A percentile compares a stretch with the other conserved stretches of the same genome.
These are phyloP conservation scores for Tetranychus truncatus DNA, from an alignment of 2,888 invertebrate species.

Conservation along the genomic window DNA sequence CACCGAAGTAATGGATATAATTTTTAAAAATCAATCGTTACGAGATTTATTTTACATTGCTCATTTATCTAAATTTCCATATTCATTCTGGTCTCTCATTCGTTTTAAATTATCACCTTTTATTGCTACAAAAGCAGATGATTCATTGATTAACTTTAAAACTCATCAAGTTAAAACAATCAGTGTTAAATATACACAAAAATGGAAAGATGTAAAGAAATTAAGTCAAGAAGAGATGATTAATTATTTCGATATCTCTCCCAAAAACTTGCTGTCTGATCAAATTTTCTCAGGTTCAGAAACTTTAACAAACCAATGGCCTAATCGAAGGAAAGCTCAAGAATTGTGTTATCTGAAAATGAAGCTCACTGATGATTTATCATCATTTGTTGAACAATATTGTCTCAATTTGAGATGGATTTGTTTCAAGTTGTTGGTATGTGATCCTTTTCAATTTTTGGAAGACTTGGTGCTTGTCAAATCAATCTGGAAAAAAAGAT, in stretches of 20 bases:
- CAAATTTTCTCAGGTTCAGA: not conserved
- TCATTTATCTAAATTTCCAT: not conserved
- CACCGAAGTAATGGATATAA: conserved; percentile 43
- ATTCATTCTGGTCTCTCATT: not conserved
- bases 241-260: not conserved
- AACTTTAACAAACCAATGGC: conserved; percentile 10
- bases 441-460: conserved; percentile 10
- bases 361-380: conserved; percentile 37
- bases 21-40: not conserved
- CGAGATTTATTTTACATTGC: not conserved
- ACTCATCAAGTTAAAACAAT: not conserved
- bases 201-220: conserved; percentile 1
- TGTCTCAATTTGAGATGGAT: conserved; percentile 11
- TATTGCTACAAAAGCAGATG: not conserved
- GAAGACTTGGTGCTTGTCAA: conserved; percentile 24
- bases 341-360: conserved; percentile 62
- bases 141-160: not conserved
- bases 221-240: not conserved
- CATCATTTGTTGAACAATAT: not conserved
- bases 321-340: conserved; percentile 55
- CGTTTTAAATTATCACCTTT: not conserved
- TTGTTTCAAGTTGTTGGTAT: not conserved
- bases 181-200: not conserved
- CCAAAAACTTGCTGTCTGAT: not conserved
- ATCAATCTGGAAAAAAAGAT: not conserved